These are phyloP conservation scores for Lanius ludovicianus DNA, from an alignment of 2,113 vertebrate genomes.

Conservation along the genomic window DNA sequence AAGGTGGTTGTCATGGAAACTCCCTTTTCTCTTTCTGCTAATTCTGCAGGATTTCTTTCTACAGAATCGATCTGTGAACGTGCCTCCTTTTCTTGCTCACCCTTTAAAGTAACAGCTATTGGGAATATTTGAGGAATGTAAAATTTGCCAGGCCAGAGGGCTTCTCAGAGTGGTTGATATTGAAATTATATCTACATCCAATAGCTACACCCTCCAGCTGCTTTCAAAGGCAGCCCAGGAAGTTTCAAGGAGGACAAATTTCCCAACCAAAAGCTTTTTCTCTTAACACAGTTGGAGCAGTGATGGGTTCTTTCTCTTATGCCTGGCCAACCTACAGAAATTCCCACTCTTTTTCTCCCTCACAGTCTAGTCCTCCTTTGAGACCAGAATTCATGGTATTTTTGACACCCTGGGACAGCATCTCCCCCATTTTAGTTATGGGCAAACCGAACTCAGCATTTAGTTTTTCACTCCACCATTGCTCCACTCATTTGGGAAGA, in stretches of 20 bases:
- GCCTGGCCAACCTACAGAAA: background rate
- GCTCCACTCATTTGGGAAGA: background rate
- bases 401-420: background rate
- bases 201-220: background rate
- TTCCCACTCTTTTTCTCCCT: background rate
- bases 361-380: background rate
- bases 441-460: background rate
- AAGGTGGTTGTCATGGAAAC: conserved; percentile 67
- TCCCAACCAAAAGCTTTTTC: background rate
- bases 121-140: background rate
- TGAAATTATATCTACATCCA: background rate
- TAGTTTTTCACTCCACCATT: background rate
- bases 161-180: background rate
- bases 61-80: background rate
- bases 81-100: background rate
- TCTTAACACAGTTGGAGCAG: background rate
- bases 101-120: background rate
- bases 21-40: conserved; percentile 44
- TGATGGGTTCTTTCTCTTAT: background rate
- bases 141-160: background rate
- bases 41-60: conserved; percentile 38
- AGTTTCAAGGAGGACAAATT: background rate
- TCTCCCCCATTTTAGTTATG: background rate
- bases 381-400: background rate
- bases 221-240: background rate